Conservation (phyloP, 2,113 vertebrate species). For the Hyperopisus bebe region DNA sequence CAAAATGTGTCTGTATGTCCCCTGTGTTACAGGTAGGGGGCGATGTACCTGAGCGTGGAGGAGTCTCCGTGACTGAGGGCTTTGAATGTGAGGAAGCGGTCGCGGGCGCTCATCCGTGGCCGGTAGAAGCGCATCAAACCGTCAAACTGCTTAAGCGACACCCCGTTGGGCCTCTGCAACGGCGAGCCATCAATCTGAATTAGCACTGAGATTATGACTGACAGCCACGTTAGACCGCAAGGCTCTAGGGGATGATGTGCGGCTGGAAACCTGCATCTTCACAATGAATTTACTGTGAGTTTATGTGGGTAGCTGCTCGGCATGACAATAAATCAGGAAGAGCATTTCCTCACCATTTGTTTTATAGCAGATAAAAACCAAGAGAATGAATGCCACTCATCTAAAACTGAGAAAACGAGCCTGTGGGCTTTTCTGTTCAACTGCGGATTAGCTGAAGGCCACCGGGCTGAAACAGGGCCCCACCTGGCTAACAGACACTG, state of each 20-base stretch:
- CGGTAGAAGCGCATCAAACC: slow-evolving; percentile 90
- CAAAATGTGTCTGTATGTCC: not conserved
- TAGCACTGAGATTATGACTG: not conserved
- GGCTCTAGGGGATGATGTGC: not conserved
- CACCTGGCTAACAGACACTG: not conserved
- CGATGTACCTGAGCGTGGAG: slow-evolving; percentile 71
- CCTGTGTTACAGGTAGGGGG: not conserved
- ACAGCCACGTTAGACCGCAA: not conserved
- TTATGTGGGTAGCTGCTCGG: not conserved
- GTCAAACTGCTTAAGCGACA: slow-evolving; percentile 89
- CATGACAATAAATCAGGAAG: not conserved
- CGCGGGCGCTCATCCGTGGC: slow-evolving; percentile 79
- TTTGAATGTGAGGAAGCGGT: slow-evolving; percentile 90
- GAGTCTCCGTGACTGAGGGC: slow-evolving; percentile 77
- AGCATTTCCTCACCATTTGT: not conserved
- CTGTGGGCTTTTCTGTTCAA: not conserved
- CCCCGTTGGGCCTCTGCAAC: slow-evolving; percentile 73
- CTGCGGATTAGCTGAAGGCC: not conserved
- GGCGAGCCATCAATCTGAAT: not conserved
- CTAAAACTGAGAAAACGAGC: not conserved
- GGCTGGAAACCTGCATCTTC: not conserved
- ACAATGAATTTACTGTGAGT: not conserved
- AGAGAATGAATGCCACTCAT: not conserved
- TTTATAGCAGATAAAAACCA: not conserved
- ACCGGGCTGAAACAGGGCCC: not conserved